Base-by-base conservation (phyloP, 2,888 invertebrate genomes). In the Agrochola macilenta region DNA sequence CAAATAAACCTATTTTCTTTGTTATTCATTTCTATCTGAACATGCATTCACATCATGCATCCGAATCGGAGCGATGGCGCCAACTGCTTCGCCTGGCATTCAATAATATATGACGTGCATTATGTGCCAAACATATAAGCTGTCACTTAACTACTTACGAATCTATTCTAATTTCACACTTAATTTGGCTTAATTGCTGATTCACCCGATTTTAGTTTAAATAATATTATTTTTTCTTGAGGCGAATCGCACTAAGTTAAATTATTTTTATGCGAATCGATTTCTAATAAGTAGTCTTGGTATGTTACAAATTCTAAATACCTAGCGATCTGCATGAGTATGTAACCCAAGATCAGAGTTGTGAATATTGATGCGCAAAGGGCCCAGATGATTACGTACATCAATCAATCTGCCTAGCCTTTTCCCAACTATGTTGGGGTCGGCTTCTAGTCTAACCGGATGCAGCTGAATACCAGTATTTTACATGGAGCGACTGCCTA, bases 91-190 rank as follows among this genome's bases (percentile, higher is more conserved):
- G 17, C 23, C 23, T 60, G 26, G 9, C 73, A 61, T 26, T 17
- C n/a, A 43, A 39, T n/a, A 63, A 23, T 26, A 23, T 11, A 43
- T 69, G 43, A 26, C 23, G 20, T 17, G 26, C 46, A 26, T 26
- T 46, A 74, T 39, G 35, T 60, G 76, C 58, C 65, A 76, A 43
- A 49, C 49, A n/a, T 65, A 43, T 46, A 26, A 5, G 20, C 35
- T 57, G 54, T 57, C 63, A 57, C 3, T 35, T 35, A 71, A 17
- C 11, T 46, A 46, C n/a, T 54, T 35, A 39, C 11, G 39, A 61
- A 74, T 75, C 52, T 74, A 74, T 74, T 74, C 52, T 60, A 73
- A 74, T 61, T 61, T 26, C 39, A 61, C 12, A 75, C 23, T 11
- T 54, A 43, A 74, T 74, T 11, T 12, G 35, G 4, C 35, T 35